Percentiles rank a stretch among this genome's conserved stretches.
Conservation (phyloP, 1,140 invertebrate genomes). For the Ctenoplectra terminalis region DNA sequence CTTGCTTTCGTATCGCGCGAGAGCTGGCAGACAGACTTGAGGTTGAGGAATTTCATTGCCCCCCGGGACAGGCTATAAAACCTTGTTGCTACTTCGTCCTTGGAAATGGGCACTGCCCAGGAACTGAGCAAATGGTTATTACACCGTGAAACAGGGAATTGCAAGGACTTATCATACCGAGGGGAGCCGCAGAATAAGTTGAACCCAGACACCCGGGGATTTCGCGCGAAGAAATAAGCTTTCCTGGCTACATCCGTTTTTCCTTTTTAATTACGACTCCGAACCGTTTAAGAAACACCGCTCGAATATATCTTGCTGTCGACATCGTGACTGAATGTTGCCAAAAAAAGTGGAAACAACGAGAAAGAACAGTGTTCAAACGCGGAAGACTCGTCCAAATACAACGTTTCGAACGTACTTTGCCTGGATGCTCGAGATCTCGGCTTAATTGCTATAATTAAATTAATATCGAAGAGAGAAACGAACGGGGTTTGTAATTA, state of each 20-base stretch:
- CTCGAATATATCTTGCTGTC: not conserved
- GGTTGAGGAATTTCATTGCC: slow-evolving; percentile 55
- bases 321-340: too few species aligned
- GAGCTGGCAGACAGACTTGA: slow-evolving; percentile 35
- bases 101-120: slow-evolving; percentile 46
- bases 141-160: slow-evolving; percentile 50
- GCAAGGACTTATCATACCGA: slow-evolving; percentile 60
- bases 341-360: not conserved
- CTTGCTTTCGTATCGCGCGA: slow-evolving; percentile 21
- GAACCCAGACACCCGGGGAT: slow-evolving; percentile 32
- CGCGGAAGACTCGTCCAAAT: not conserved
- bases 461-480: not conserved
- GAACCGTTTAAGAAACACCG: slow-evolving; percentile 31
- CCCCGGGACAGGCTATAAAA: slow-evolving; percentile 56
- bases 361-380: too few species aligned
- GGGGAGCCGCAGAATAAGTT: slow-evolving; percentile 50
- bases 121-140: slow-evolving; percentile 60
- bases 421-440: not conserved
- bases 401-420: not conserved
- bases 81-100: slow-evolving; percentile 47
- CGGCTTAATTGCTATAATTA: not conserved
- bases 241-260: slow-evolving; percentile 21
- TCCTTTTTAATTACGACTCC: slow-evolving; percentile 30
- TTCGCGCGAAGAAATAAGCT: slow-evolving; percentile 50
- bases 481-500: not conserved